phyloP scores from a whole-genome alignment of 2,113 vertebrate species.

The Entosphenus tridentatus region DNA sequence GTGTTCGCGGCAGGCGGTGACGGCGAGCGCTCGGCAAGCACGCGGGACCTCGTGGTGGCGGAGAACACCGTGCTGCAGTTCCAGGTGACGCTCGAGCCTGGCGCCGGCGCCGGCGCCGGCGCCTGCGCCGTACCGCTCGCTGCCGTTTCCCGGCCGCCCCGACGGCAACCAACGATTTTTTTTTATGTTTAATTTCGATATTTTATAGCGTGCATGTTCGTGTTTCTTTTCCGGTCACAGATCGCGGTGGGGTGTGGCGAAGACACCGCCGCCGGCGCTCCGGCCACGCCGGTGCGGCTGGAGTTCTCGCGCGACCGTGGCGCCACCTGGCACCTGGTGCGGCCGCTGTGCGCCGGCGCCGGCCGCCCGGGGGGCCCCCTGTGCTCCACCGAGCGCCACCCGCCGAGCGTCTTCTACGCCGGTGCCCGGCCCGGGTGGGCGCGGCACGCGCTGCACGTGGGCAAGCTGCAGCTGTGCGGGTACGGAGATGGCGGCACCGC shows the following conservation, averaged over 20 bases:
- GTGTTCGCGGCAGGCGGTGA: conserved; percentile 85
- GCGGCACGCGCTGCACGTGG: conserved; percentile 70
- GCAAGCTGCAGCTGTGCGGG: conserved; percentile 78
- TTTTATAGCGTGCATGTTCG: conserved; percentile 9
- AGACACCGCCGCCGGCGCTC: conserved; percentile 56
- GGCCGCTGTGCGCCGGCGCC: conserved; percentile 69
- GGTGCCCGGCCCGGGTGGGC: conserved; percentile 81
- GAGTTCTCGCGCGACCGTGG: conserved; percentile 89
- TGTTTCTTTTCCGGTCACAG: conserved; percentile 20
- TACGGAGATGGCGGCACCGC: conserved; percentile 19
- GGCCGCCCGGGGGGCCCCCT: conserved; percentile 50
- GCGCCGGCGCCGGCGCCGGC: no score
- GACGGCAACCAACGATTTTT: no score
- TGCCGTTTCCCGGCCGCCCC: no score
- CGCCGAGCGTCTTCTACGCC: conserved; percentile 67
- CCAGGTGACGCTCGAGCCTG: conserved; percentile 34
- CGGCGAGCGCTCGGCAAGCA: conserved; percentile 86
- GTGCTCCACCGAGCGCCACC: conserved; percentile 82
- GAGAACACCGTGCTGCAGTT: conserved; percentile 94
- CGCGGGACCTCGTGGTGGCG: conserved; percentile 63
- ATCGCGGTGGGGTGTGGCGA: conserved; percentile 83
- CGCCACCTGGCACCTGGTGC: conserved; percentile 75
- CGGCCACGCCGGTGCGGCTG: conserved; percentile 43
- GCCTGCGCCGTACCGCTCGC: no score
- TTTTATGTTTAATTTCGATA: no score